Evolutionary conservation across 2,888 invertebrate genomes (phyloP).

Genomic region (Ligdia adustata): DNA sequence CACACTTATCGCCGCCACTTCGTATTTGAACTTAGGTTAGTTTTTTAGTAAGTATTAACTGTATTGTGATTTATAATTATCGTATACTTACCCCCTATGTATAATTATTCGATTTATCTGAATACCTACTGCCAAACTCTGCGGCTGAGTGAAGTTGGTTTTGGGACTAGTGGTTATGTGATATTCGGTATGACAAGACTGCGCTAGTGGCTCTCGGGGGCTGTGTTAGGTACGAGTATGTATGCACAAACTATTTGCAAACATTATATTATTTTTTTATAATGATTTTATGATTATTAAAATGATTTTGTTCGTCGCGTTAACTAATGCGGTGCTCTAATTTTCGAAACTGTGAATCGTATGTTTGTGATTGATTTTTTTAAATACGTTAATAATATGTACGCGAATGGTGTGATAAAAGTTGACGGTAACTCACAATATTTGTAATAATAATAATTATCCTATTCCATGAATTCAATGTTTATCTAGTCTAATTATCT

Average conservation of each 20-base stretch:
- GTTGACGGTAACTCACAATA: too few species aligned
- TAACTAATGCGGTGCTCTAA: constrained; percentile 3
- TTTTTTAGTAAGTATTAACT: constrained; percentile 78
- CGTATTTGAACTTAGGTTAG: constrained; percentile 69
- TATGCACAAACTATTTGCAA: constrained; percentile 39
- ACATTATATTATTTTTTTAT: constrained; percentile 35
- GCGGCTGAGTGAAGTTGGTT: constrained; percentile 55
- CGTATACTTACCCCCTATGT: constrained; percentile 47
- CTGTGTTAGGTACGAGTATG: constrained; percentile 52
- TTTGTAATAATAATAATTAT: too few species aligned
- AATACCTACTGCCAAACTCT: constrained; percentile 71
- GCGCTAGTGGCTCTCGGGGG: constrained; percentile 49
- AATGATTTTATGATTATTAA: constrained; percentile 2
- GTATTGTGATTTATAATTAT: constrained; percentile 80
- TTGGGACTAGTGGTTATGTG: constrained; percentile 54
- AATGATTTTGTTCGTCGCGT: constrained; percentile 3
- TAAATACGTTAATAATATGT: neutral
- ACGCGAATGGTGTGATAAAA: neutral
- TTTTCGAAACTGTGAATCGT: too few species aligned
- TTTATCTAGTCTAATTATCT: constrained; percentile 41
- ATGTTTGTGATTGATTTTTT: too few species aligned
- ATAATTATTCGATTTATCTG: constrained; percentile 61
- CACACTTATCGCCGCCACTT: constrained; percentile 61
- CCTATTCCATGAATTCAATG: too few species aligned
- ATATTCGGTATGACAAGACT: constrained; percentile 63